These are phyloP conservation scores for Pseudachorutes palmiensis DNA, from an alignment of 1,140 invertebrate species.

Conservation along the genomic window DNA sequence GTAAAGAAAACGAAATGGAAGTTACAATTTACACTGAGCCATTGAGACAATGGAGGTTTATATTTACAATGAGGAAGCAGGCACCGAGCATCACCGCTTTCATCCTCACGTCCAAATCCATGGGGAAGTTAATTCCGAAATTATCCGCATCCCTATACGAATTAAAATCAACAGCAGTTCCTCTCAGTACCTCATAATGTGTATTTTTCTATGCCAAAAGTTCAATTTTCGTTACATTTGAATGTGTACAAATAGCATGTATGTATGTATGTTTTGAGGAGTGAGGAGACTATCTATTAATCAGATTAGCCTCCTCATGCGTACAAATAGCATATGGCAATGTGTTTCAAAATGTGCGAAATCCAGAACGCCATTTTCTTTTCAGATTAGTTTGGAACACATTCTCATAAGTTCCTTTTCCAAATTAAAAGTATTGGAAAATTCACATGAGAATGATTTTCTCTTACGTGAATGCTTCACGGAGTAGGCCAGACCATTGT, in stretches of 20 bases:
- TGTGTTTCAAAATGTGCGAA: too few species aligned
- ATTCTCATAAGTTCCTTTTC: too few species aligned
- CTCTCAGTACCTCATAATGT: too few species aligned
- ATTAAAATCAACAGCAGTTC: neutral
- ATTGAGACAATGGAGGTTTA: neutral
- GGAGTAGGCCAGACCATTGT: constrained; percentile 61
- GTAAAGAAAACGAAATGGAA: constrained; percentile 40
- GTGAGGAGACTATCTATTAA: too few species aligned
- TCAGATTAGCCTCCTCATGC: too few species aligned
- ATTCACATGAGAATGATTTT: constrained; percentile 41
- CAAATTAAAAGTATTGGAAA: neutral
- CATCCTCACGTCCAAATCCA: constrained; percentile 69
- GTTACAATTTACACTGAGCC: neutral
- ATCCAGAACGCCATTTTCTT: too few species aligned
- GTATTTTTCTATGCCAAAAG: too few species aligned
- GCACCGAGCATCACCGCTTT: constrained; percentile 64
- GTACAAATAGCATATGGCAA: too few species aligned
- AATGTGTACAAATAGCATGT: too few species aligned
- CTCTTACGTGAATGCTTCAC: constrained; percentile 59
- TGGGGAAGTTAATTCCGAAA: constrained; percentile 69
- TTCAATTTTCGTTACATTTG: too few species aligned
- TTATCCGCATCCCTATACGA: constrained; percentile 54
- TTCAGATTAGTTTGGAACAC: too few species aligned
- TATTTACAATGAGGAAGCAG: constrained; percentile 28
- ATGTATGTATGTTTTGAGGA: too few species aligned